A percentile compares a stretch with the other conserved stretches of the same genome.
Conservation (phyloP, 2,888 invertebrate genomes). For the Nematopogon swammerdamellus region DNA sequence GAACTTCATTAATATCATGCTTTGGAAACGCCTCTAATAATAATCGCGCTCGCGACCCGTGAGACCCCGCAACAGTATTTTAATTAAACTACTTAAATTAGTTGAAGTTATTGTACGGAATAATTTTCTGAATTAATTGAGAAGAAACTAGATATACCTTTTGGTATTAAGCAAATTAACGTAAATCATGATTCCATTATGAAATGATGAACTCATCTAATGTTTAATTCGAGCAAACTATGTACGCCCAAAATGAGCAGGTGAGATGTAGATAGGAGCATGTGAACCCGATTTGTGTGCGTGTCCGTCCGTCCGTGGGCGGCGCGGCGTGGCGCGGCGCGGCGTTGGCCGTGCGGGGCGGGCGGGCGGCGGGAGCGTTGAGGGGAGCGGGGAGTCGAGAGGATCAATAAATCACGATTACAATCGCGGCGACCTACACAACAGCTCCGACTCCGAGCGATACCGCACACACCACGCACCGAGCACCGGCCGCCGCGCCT, state of each 20-base stretch:
- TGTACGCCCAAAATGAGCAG: too few species aligned
- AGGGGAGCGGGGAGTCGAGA: too few species aligned
- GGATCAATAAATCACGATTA: neutral
- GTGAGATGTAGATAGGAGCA: too few species aligned
- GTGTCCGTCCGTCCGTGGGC: neutral
- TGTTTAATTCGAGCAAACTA: too few species aligned
- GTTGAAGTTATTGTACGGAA: too few species aligned
- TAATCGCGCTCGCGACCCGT: neutral
- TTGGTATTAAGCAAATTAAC: too few species aligned
- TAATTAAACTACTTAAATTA: too few species aligned
- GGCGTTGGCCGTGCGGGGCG: neutral
- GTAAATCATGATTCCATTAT: too few species aligned
- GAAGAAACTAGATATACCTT: too few species aligned
- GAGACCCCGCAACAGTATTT: too few species aligned
- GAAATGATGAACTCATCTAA: too few species aligned
- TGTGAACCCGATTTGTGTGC: neutral
- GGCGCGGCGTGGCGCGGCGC: neutral
- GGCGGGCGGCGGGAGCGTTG: neutral
- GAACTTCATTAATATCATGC: slow-evolving; percentile 52
- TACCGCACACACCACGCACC: neutral
- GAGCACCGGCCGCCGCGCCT: neutral
- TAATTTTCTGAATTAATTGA: too few species aligned
- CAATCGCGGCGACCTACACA: neutral
- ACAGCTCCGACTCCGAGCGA: neutral
- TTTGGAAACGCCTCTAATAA: slow-evolving; percentile 16